Evolutionary conservation across 2,113 vertebrate genomes (phyloP), one percentile per base, ranked within the genome.

Genomic region (Felis chaus): DNA sequence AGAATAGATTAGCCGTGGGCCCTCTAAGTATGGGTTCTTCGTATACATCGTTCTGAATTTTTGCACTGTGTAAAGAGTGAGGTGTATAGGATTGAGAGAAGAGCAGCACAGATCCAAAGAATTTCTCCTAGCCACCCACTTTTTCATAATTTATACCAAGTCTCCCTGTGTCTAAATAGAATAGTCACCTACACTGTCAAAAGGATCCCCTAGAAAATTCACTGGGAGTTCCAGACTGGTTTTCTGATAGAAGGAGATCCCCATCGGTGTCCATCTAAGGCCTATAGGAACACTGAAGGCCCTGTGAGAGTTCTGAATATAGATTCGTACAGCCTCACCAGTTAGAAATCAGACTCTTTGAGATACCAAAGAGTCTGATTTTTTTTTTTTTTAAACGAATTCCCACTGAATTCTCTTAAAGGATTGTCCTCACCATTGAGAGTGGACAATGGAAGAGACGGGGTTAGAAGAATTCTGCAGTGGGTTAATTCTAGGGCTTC

Each of bases 1-100:
- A 81, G 50, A 82, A 53, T 29, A 93, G 15, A 41, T 95, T 65
- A 36, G 53, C 15, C 11, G 39, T 45, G 5, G 55, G 21, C 50
- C 25, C n/a, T 89, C 19, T 15, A 53, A 81, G 21, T 84, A 66
- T 87, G 29, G 9, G 21, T 96, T 97, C 57, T 95, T 97, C 2
- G 5, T 69, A 33, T 25, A 65, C 19, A 12, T 66, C 53, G 61
- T 90, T 97, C 33, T 83, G 41, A 78, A 74, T 39, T 94, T 89
- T 79, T 80, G 11, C 94, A 25, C 48, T 57, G 7, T 76, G 36
- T 74, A 82, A 95, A 71, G 61, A 78, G 18, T 66, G 23, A 66
- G 9, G 50, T 68, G 53, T 84, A 48, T 33, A 68, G 81, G 29
- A 85, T 50, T 95, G 65, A 3, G 57, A 66, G 39, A 61, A 73